Base-by-base conservation (phyloP, 2,797 vertebrate genomes). In the Coccyzus lansbergi region DNA sequence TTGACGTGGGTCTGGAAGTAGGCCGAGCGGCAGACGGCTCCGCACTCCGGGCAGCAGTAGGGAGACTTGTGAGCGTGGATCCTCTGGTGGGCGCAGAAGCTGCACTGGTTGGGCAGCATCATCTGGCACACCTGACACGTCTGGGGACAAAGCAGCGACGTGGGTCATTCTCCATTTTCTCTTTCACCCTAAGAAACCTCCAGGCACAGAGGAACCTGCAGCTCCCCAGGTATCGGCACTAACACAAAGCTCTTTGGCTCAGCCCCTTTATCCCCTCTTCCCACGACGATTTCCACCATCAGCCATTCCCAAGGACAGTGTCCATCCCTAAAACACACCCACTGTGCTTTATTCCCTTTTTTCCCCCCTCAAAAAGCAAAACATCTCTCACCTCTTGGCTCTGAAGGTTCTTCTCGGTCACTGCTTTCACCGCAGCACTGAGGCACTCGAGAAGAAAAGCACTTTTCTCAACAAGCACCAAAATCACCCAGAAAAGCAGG, bases 81-180 rank as follows among this genome's bases (percentile, higher is more conserved):
- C 90, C 99, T 98, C 86, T 99, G 98, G 92, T 99, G 99, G 80
- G 99, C 99, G 25, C 97, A 98, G 97, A 98, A 99, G 94, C 99
- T 99, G 97, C 99, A 99, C 92, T 99, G 99, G 98, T 99, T 99
- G 84, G 99, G 99, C 78, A 99, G 97, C 97, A 99, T 97, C 99
- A 99, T 99, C 91, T 98, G 98, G 97, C 99, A 99, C 89, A 99
- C 97, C 77, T 98, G 98, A 92, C 99, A 99, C 0, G 98, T 98
- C 99, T 99, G 96, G 67, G 79, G 87, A 56, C 82, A 91, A 38
- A 96, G 89, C 91, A 44, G 65, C 46, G 22, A 40, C 7, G 3
- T 42, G 31, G 59, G 9, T 87, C 77, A 21, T n/a, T 74, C n/a
- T 71, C 34, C 28, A 0, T 10, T 33, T n/a, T 20, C 7, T 31